Evolutionary conservation across 1,140 invertebrate species (phyloP).

Genomic region (Drosophila suzukii): DNA sequence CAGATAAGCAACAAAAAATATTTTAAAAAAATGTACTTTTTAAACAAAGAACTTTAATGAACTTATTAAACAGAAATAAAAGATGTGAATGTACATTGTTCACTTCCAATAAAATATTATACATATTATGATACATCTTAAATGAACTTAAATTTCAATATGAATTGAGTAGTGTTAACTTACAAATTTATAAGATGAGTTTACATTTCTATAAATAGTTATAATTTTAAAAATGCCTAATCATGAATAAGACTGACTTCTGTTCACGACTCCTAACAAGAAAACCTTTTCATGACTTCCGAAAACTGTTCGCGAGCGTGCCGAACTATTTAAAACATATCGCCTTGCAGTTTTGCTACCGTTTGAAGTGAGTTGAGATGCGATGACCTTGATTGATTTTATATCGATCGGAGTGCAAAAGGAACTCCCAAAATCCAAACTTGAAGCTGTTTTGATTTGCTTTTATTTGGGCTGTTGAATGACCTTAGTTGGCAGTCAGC

Average conservation of each 20-base stretch:
- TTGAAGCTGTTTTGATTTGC: constrained; percentile 23
- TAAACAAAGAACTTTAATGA: too few species aligned
- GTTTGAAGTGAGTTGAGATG: constrained; percentile 39
- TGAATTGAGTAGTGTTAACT: not conserved
- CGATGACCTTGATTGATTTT: constrained; percentile 29
- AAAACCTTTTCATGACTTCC: constrained; percentile 16
- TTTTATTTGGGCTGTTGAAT: constrained; percentile 26
- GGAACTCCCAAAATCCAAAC: constrained; percentile 37
- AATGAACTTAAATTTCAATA: too few species aligned
- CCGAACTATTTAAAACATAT: constrained; percentile 16
- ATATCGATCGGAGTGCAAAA: constrained; percentile 46
- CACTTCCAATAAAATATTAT: too few species aligned
- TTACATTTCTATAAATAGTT: not conserved
- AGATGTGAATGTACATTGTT: too few species aligned
- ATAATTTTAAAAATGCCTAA: constrained; percentile 1
- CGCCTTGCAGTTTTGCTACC: constrained; percentile 46
- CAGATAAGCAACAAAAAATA: too few species aligned
- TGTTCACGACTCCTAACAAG: not conserved
- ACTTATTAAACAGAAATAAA: too few species aligned
- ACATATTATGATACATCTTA: too few species aligned
- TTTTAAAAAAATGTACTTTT: too few species aligned
- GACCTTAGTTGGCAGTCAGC: constrained; percentile 29
- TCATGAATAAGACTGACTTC: not conserved
- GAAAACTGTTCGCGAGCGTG: constrained; percentile 16
- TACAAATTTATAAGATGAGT: not conserved